phyloP scores from a whole-genome alignment of 2,888 invertebrate genomes.

The Eupithecia insigniata region DNA sequence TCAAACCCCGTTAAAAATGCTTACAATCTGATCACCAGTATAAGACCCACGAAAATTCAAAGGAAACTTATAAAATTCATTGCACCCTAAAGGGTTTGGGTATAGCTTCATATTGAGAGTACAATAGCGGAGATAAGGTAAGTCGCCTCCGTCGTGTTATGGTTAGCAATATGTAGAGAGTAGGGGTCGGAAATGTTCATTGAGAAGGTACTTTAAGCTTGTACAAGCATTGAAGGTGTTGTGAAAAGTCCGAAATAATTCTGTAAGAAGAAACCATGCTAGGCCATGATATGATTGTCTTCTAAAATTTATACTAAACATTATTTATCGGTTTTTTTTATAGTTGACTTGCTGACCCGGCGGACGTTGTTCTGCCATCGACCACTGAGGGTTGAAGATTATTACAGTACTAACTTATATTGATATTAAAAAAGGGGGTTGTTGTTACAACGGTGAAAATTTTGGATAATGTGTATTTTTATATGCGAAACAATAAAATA shows the following conservation, averaged over 20 bases:
- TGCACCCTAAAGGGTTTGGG: slow-evolving; percentile 18
- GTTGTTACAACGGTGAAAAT: no score
- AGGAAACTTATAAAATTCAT: slow-evolving; percentile 20
- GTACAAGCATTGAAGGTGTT: neutral
- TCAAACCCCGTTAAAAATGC: neutral
- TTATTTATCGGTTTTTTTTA: no score
- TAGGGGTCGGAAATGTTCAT: neutral
- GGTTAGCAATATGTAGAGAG: slow-evolving; percentile 16
- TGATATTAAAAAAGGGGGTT: no score
- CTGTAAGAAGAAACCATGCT: neutral
- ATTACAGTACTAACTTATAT: no score
- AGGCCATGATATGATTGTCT: no score
- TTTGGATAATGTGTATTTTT: no score
- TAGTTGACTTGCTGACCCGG: no score
- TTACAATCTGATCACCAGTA: slow-evolving; percentile 9
- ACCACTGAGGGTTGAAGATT: no score
- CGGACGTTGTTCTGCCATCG: no score
- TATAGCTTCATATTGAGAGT: slow-evolving; percentile 35
- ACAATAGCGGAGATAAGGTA: slow-evolving; percentile 41
- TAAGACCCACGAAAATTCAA: slow-evolving; percentile 18
- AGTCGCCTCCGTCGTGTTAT: slow-evolving; percentile 35
- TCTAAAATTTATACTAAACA: no score
- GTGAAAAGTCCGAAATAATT: neutral
- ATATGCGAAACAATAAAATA: no score
- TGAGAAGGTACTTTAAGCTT: neutral